Evolutionary conservation across 1,140 invertebrate genomes (phyloP), one percentile per base, ranked within the genome.

Genomic region (Drosophila simulans): DNA sequence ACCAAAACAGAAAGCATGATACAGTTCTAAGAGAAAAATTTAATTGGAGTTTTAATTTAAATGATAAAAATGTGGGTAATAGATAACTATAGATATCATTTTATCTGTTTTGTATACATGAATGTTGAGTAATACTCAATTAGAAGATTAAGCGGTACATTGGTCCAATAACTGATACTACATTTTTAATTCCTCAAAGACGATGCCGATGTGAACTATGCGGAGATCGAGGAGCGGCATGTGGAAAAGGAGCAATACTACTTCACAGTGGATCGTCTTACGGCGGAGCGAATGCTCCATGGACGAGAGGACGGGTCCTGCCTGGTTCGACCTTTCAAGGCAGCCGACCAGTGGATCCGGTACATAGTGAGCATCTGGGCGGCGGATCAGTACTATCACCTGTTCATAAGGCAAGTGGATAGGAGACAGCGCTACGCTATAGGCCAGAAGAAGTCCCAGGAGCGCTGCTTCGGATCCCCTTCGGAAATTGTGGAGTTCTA

Each of bases 321-420:
- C 20, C 37, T 92, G 40, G 91, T 92, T n/a, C 89, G 91, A 7
- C 91, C 91, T 5, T 92, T 90, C 53, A 92, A 91, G 72, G 85
- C 91, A 42, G 60, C 70, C 39, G 91, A 92, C 57, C 52, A 78
- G 17, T 81, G 64, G 51, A 92, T 92, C 20, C 90, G 91, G 20
- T 92, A 92, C 48, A 88, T 92, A 4, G 88, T 92, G 4, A 92
- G 84, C 58, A 81, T 92, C 53, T 92, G 78, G 77, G 82, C 82
- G 0, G 68, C 59, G n/a, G 54, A 81, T 7, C 75, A 92, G 49
- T 92, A 65, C 37, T 92, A 84, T 42, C 91, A 92, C 45, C 71
- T 92, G 5, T 92, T 92, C 43, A 76, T 92, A 37, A 56, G 91
- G 0, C 88, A 92, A 42, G 72, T 92, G 35, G 69, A 81, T 45